phyloP scores from a whole-genome alignment of 2,113 vertebrate genomes.

The Octodon degus region DNA sequence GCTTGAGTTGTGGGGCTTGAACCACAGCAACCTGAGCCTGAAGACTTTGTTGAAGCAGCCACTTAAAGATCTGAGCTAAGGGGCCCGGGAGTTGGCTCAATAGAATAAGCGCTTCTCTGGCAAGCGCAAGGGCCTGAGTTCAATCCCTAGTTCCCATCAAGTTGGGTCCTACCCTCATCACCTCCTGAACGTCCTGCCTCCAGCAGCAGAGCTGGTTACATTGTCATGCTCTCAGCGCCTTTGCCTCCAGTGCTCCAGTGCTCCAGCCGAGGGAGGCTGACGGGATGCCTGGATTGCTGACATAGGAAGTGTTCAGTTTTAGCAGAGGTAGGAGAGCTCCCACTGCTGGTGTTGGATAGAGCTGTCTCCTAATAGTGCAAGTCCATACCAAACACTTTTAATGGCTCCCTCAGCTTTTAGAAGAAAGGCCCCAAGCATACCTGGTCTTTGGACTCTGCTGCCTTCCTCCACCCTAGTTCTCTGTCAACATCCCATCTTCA shows the following conservation, averaged over 20 bases:
- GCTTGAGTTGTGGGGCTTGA: too few relatives aligned
- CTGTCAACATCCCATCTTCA: not conserved
- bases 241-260: not conserved
- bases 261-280: not conserved
- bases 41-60: too few relatives aligned
- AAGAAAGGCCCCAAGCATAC: not conserved
- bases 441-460: not conserved
- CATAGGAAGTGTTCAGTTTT: not conserved
- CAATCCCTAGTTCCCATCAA: too few relatives aligned
- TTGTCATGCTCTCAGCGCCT: not conserved
- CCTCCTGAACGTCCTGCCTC: not conserved
- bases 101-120: too few relatives aligned
- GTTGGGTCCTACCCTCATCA: not conserved
- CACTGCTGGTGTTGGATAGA: not conserved
- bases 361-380: not conserved
- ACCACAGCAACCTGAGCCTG: too few relatives aligned
- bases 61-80: too few relatives aligned
- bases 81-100: too few relatives aligned
- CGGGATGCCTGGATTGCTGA: not conserved
- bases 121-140: too few relatives aligned
- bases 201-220: not conserved
- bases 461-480: not conserved
- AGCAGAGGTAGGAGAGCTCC: not conserved
- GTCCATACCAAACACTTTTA: not conserved
- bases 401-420: not conserved